These are phyloP conservation scores for Aspiorhynchus laticeps DNA, from an alignment of 2,113 vertebrate genomes.

Conservation along the genomic window DNA sequence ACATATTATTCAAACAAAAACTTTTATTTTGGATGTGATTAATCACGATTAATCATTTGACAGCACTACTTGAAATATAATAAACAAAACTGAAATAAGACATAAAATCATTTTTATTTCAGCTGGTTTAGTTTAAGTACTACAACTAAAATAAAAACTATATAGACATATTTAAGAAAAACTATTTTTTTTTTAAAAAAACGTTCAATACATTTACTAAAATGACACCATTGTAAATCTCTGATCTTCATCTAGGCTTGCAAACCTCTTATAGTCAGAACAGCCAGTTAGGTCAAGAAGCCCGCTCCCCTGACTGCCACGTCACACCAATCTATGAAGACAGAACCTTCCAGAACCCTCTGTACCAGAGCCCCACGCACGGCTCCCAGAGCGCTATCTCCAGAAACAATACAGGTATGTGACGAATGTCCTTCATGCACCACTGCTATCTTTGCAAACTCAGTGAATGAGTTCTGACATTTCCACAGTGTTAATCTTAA, in stretches of 20 bases:
- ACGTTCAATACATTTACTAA: neutral
- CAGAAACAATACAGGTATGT: slow-evolving; percentile 84
- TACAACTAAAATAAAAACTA: neutral
- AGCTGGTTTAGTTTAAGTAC: too few relatives aligned
- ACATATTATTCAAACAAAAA: too few relatives aligned
- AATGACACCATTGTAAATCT: neutral
- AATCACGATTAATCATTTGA: too few relatives aligned
- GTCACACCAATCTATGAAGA: slow-evolving; percentile 94
- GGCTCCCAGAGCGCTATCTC: slow-evolving; percentile 73
- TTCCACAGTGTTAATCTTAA: slow-evolving; percentile 19
- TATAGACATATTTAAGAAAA: too few relatives aligned
- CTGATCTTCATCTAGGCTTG: slow-evolving; percentile 64
- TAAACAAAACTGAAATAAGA: neutral
- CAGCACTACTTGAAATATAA: neutral
- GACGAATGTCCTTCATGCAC: neutral
- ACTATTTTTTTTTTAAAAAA: too few relatives aligned
- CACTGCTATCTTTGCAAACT: slow-evolving; percentile 1
- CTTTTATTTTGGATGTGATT: too few relatives aligned
- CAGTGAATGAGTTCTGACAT: slow-evolving; percentile 5
- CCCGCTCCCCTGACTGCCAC: slow-evolving; percentile 90
- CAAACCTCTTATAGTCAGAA: slow-evolving; percentile 75
- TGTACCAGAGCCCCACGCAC: slow-evolving; percentile 76
- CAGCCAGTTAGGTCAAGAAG: slow-evolving; percentile 79
- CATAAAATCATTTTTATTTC: too few relatives aligned
- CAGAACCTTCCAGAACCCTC: slow-evolving; percentile 75